phyloP scores from a whole-genome alignment of 2,888 invertebrate genomes.

The Coleophora deauratella region DNA sequence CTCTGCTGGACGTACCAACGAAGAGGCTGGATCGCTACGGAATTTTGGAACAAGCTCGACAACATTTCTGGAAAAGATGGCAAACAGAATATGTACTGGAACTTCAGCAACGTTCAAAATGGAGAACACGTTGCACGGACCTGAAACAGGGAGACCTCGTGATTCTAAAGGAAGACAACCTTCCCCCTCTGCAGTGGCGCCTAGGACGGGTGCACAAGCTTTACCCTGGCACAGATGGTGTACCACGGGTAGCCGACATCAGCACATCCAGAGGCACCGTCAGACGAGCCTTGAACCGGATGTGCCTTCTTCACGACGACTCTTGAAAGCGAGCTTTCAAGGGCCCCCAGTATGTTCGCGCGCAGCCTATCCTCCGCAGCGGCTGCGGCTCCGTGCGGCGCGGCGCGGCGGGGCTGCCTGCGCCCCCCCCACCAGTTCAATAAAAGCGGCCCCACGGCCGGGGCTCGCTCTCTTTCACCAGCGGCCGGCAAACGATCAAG shows the following conservation, averaged over 20 bases:
- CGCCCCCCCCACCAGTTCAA: too few species aligned
- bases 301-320: background rate
- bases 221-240: constrained; percentile 8
- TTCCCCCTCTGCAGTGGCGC: constrained; percentile 10
- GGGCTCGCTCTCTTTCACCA: too few species aligned
- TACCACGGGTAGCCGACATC: constrained; percentile 9
- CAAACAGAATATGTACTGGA: constrained; percentile 13
- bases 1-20: background rate
- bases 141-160: constrained; percentile 8
- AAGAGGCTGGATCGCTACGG: constrained; percentile 6
- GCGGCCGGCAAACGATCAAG: too few species aligned
- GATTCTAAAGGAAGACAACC: constrained; percentile 7
- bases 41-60: constrained; percentile 8
- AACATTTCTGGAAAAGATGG: constrained; percentile 16
- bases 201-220: constrained; percentile 7
- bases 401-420: too few species aligned
- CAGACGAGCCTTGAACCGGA: constrained; percentile 4
- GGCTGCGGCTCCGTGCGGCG: too few species aligned
- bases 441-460: too few species aligned
- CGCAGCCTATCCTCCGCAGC: too few species aligned
- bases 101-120: constrained; percentile 11
- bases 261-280: constrained; percentile 2
- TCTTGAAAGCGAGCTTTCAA: background rate
- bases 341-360: background rate
- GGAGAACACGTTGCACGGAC: background rate